These are phyloP conservation scores for Papilio polyxenes DNA, from an alignment of 1,140 invertebrate species.

Conservation along the genomic window DNA sequence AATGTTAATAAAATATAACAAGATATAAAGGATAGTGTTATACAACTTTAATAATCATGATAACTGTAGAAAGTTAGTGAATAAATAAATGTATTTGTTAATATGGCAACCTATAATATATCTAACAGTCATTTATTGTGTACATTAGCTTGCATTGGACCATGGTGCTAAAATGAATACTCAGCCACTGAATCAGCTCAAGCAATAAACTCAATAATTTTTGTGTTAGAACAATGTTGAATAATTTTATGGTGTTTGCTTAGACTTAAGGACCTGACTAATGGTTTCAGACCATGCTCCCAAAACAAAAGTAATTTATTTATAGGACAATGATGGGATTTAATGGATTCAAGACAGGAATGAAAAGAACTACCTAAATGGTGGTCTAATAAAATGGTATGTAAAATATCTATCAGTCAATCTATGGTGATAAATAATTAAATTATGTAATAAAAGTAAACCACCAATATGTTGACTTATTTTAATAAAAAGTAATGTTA, in stretches of 20 bases:
- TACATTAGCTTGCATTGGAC: neutral
- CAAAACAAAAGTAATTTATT: neutral
- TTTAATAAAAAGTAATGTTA: constrained; percentile 3
- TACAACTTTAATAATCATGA: neutral
- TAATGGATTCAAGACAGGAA: neutral
- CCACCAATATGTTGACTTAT: neutral
- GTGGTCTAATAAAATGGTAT: neutral
- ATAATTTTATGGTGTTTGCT: neutral
- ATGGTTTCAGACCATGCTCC: neutral
- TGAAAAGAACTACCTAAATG: neutral
- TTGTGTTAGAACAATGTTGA: neutral
- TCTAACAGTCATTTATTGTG: neutral
- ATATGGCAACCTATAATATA: neutral
- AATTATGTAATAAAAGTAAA: neutral
- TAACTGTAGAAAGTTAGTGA: neutral
- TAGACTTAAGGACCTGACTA: neutral
- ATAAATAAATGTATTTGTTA: neutral
- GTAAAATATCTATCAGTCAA: neutral
- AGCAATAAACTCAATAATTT: neutral
- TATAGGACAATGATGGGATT: neutral
- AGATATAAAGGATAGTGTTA: neutral
- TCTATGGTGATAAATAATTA: neutral
- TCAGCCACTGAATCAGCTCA: no score
- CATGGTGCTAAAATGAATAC: no score
- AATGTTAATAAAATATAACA: neutral